These are phyloP conservation scores for Drosophila meridionalis DNA, from an alignment of 2,888 invertebrate species.

Conservation along the genomic window DNA sequence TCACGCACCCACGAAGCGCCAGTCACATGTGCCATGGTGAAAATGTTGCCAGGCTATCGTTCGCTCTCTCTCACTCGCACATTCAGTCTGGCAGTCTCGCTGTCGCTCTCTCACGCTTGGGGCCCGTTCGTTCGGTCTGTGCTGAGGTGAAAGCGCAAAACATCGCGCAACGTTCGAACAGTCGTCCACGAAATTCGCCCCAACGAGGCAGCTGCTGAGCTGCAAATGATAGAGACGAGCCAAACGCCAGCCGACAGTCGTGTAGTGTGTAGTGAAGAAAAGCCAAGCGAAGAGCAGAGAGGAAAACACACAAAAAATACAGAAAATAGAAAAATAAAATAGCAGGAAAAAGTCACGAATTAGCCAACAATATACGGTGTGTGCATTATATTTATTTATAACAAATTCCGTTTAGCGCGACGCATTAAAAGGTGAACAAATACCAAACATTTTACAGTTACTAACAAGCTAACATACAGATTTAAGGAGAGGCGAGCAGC, in stretches of 20 bases:
- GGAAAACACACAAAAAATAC: conserved; percentile 28
- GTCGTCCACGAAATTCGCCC: conserved; percentile 74
- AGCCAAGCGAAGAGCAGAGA: conserved; percentile 47
- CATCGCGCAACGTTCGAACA: conserved; percentile 53
- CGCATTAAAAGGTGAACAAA: conserved; percentile 72
- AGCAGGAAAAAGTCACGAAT: conserved; percentile 42
- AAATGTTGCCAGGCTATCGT: conserved; percentile 42
- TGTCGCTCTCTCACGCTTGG: background rate
- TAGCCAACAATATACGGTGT: conserved; percentile 59
- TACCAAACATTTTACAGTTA: conserved; percentile 33
- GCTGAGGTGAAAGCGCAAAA: conserved; percentile 50
- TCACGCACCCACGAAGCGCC: conserved; percentile 58
- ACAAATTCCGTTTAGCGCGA: conserved; percentile 59
- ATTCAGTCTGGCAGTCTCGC: conserved; percentile 2
- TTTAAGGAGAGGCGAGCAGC: conserved; percentile 13
- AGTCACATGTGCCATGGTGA: conserved; percentile 77
- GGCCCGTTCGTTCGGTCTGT: conserved; percentile 1
- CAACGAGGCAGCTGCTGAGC: conserved; percentile 68
- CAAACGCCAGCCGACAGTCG: conserved; percentile 49
- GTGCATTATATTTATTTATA: conserved; percentile 60
- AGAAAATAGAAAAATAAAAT: conserved; percentile 2
- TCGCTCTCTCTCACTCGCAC: conserved; percentile 8
- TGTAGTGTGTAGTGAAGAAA: conserved; percentile 53
- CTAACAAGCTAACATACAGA: conserved; percentile 47
- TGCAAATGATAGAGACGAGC: conserved; percentile 52